Evolutionary conservation across 2,797 vertebrate genomes (phyloP).

Genomic region (Neosalanx taihuensis): DNA sequence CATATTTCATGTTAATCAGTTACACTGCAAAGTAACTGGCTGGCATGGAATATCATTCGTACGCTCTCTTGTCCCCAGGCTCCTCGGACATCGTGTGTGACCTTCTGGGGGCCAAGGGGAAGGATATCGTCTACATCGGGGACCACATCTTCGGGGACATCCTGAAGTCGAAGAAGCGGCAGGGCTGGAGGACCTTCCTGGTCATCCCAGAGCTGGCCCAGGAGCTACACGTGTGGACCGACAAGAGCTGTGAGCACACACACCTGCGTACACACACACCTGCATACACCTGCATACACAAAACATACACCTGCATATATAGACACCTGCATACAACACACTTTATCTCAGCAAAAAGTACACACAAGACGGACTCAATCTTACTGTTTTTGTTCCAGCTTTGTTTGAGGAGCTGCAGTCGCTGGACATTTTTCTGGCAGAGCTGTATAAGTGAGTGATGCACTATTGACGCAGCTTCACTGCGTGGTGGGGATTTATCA

Average conservation of each 20-base stretch:
- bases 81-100: conserved; percentile 94
- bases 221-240: conserved; percentile 94
- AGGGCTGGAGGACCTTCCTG: conserved; percentile 94
- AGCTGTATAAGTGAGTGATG: conserved; percentile 92
- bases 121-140: conserved; percentile 93
- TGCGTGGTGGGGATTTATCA: no score
- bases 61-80: conserved; percentile 59
- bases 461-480: neutral
- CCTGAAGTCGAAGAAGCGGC: conserved; percentile 94
- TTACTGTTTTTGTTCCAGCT: conserved; percentile 65
- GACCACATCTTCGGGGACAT: conserved; percentile 97
- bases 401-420: conserved; percentile 97
- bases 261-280: neutral
- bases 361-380: neutral
- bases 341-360: neutral
- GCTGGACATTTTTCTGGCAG: conserved; percentile 92
- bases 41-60: no score
- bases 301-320: neutral
- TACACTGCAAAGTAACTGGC: no score
- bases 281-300: neutral
- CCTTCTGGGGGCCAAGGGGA: conserved; percentile 89
- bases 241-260: conserved; percentile 85
- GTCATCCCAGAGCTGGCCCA: conserved; percentile 93
- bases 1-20: neutral
- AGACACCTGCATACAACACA: neutral